Conservation (phyloP, 2,113 vertebrate species). For the Cavia porcellus region DNA sequence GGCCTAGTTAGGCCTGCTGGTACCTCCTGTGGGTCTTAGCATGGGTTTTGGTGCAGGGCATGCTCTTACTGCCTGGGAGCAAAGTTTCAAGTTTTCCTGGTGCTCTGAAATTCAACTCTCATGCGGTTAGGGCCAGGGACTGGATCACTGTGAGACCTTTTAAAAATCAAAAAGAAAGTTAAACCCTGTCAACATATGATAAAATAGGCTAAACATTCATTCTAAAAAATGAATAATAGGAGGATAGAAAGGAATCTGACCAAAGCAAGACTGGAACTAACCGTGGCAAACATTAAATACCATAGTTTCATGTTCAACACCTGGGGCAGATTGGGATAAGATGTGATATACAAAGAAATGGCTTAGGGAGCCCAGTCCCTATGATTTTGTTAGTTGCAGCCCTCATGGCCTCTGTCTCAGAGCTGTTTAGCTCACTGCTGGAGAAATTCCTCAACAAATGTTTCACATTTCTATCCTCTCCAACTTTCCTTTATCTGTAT, state of each 20-base stretch:
- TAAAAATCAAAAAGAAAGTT: background rate
- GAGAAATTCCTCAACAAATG: background rate
- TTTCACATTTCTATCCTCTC: background rate
- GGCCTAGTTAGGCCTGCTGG: too few relatives aligned
- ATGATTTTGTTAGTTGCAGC: background rate
- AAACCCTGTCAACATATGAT: background rate
- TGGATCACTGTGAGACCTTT: background rate
- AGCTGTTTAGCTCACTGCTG: background rate
- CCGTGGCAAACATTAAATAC: background rate
- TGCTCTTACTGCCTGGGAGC: too few relatives aligned
- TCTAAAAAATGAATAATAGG: background rate
- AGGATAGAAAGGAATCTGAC: too few relatives aligned
- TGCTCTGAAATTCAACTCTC: too few relatives aligned
- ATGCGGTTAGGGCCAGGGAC: too few relatives aligned
- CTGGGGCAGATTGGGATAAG: background rate
- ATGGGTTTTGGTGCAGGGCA: too few relatives aligned
- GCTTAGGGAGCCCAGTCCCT: too few relatives aligned
- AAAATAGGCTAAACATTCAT: background rate
- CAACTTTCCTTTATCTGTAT: background rate
- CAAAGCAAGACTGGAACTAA: background rate
- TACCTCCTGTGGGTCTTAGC: too few relatives aligned
- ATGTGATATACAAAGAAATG: background rate
- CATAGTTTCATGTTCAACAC: background rate
- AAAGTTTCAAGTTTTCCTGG: too few relatives aligned
- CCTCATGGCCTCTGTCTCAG: background rate